Percentiles rank a stretch among this genome's conserved stretches.
Evolutionary conservation across 2,797 vertebrate genomes (phyloP).

Genomic region (Epinephelus awoara): DNA sequence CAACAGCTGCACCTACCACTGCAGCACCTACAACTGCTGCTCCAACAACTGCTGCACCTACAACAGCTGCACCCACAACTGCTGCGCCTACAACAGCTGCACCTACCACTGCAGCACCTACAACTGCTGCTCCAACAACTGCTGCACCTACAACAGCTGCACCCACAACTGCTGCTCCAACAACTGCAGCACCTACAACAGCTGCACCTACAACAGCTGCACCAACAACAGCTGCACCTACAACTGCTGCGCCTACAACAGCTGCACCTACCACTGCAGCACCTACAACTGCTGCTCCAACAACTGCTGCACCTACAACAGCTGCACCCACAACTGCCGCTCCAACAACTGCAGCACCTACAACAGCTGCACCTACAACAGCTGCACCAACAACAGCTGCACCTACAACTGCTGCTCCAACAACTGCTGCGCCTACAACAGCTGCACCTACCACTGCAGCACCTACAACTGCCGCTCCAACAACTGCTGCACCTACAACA

Average conservation of each 20-base stretch:
- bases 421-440: too few species aligned
- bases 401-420: too few species aligned
- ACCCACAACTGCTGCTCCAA: not conserved
- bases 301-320: not conserved
- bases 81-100: not conserved
- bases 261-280: not conserved
- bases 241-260: fast-evolving
- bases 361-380: not conserved
- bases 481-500: too few species aligned
- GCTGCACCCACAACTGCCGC: not conserved
- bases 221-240: not conserved
- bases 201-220: not conserved
- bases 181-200: not conserved
- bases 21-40: too few species aligned
- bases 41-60: too few species aligned
- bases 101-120: not conserved
- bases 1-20: too few species aligned
- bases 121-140: not conserved
- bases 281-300: not conserved
- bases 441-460: not conserved
- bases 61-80: too few species aligned
- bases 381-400: not conserved
- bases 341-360: not conserved
- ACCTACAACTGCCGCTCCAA: too few species aligned
- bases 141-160: fast-evolving